Evolutionary conservation across 2,888 invertebrate species (phyloP).

Genomic region (Orthosia gracilis): DNA sequence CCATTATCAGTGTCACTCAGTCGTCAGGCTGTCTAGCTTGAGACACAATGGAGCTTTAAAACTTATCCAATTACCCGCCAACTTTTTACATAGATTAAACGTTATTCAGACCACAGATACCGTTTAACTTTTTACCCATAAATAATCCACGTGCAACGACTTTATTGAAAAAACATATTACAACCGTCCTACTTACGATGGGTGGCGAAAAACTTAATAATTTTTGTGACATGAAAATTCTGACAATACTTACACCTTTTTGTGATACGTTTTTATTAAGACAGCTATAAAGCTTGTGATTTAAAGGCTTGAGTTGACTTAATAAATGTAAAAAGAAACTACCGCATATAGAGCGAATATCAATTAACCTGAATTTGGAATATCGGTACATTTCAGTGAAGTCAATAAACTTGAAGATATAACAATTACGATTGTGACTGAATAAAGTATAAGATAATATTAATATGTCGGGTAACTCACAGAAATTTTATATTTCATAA

Average conservation of each 20-base stretch:
- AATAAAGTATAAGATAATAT: neutral
- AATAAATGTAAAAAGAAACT: slow-evolving; percentile 34
- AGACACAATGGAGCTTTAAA: slow-evolving; percentile 6
- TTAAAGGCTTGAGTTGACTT: neutral
- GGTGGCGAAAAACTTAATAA: slow-evolving; percentile 42
- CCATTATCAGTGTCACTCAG: neutral
- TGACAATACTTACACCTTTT: slow-evolving; percentile 33
- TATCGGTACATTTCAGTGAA: slow-evolving; percentile 1
- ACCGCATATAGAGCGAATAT: slow-evolving; percentile 4
- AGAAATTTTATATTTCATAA: neutral
- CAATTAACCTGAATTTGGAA: slow-evolving; percentile 29
- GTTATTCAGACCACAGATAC: slow-evolving; percentile 37
- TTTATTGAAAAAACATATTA: slow-evolving; percentile 41
- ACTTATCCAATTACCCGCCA: slow-evolving; percentile 22
- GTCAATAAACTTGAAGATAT: slow-evolving; percentile 4
- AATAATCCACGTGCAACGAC: slow-evolving; percentile 29
- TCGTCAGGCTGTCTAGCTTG: neutral
- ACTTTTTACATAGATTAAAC: slow-evolving; percentile 45
- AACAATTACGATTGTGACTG: neutral
- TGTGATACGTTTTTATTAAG: slow-evolving; percentile 19
- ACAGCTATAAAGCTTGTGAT: slow-evolving; percentile 18
- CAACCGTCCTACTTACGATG: slow-evolving; percentile 32
- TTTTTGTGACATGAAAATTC: slow-evolving; percentile 36
- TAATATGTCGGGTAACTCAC: neutral
- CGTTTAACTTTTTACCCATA: slow-evolving; percentile 42